phyloP scores from a whole-genome alignment of 2,888 invertebrate species.

The Tricholauxania praeusta region DNA sequence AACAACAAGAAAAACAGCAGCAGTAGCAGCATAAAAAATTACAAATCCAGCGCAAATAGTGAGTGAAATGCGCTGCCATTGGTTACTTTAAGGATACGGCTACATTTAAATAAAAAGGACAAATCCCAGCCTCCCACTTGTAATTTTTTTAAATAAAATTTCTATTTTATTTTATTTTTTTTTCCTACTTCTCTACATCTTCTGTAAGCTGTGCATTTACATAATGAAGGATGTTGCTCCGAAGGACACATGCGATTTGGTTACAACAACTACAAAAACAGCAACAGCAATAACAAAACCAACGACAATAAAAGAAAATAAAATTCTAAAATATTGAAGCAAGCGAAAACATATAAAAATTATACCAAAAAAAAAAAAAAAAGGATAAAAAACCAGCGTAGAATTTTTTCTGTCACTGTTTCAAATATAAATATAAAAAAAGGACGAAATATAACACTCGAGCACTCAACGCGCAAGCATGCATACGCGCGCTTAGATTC shows the following conservation, averaged over 20 bases:
- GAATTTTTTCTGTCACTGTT: neutral
- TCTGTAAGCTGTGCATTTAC: conserved; percentile 64
- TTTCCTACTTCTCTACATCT: neutral
- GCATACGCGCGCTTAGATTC: conserved; percentile 16
- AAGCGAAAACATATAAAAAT: conserved; percentile 47
- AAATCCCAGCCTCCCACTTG: conserved; percentile 50
- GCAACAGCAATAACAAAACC: conserved; percentile 34
- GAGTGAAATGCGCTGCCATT: conserved; percentile 25
- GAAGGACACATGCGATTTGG: conserved; percentile 50
- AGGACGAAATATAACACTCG: conserved; percentile 45
- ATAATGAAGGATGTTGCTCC: conserved; percentile 63
- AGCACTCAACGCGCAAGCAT: conserved; percentile 42
- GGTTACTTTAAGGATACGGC: conserved; percentile 9
- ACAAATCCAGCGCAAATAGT: conserved; percentile 22
- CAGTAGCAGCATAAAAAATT: conserved; percentile 11
- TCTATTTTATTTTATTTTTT: neutral
- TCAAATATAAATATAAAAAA: neutral
- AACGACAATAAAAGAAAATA: conserved; percentile 47
- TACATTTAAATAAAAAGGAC: neutral
- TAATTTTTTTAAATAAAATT: conserved; percentile 41
- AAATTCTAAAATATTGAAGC: conserved; percentile 61
- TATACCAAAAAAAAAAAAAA: conserved; percentile 9
- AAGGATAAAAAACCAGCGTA: conserved; percentile 12
- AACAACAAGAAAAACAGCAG: conserved; percentile 6
- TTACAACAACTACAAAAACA: conserved; percentile 26